Evolutionary conservation across 30 jellyfish, hydroid and myxozoan genomes (phyloP), one percentile per base, ranked within the genome.

Genomic region (Pseudorhiza aurosa): DNA sequence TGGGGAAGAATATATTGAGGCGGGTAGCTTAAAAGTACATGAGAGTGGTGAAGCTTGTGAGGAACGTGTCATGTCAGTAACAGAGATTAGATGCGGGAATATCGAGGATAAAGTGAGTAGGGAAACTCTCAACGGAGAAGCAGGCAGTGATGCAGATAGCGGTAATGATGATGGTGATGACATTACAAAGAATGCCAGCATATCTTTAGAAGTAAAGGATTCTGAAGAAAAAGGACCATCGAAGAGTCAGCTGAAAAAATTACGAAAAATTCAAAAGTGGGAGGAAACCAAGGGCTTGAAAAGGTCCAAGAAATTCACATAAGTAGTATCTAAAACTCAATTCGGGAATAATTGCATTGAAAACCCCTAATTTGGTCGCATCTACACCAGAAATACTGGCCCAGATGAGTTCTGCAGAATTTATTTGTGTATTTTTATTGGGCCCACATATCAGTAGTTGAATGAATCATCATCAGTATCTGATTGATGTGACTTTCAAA

Each of bases 161-260:
- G 39, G 31, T 1, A 1, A 67, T 40, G 83, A 69, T 69, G 83
- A 1, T n/a, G 46, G 47, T 9, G 45, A 28, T 18, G 72, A 51
- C 24, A 36, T 53, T 53, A 22, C 36, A 15, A 15, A 9, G 8
- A 3, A 21, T 7, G 24, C 6, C 1, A 2, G 0, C 4, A 3
- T 9, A 10, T n/a, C n/a, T 53, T 14, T 22, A 15, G 59, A 47
- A 47, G 28, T 18, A 0, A 68, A 25, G 40, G 76, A 49, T 2
- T 21, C 30, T 33, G 46, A 25, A 24, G 17, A 22, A 37, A 37
- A 36, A 18, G 42, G 33, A 28, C 39, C 81, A n/a, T 88, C 97
- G 10, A 88, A 88, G 56, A 88, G 42, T 70, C 85, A 88, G 42
- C 77, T 56, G 43, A 88, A 88, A 27, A 88, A 88, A 40, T 56